Evolutionary conservation across 2,113 vertebrate species (phyloP).

Genomic region (Propithecus coquereli): DNA sequence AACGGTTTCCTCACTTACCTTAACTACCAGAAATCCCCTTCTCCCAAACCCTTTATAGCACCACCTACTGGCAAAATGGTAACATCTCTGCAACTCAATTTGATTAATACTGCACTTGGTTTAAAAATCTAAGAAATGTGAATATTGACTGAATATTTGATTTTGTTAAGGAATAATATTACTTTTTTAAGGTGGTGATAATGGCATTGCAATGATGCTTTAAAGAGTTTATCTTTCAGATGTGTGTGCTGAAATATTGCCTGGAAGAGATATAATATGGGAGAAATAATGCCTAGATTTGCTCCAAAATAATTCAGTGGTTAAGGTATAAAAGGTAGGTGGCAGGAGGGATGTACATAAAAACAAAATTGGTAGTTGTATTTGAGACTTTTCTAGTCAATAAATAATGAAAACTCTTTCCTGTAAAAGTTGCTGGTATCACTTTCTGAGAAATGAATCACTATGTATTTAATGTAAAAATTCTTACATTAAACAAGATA

Average conservation of each 20-base stretch:
- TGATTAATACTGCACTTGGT: not conserved
- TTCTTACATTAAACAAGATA: not conserved
- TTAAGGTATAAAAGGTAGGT: not conserved
- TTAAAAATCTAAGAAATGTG: not conserved
- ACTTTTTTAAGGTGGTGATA: not conserved
- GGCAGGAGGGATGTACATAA: not conserved
- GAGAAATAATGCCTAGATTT: not conserved
- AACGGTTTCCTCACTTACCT: not conserved
- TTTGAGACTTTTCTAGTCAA: constrained; percentile 27
- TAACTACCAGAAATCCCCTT: not conserved
- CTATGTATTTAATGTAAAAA: not conserved
- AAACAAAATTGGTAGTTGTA: not conserved
- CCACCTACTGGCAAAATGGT: not conserved
- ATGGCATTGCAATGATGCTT: not conserved
- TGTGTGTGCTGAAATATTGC: not conserved
- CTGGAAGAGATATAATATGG: not conserved
- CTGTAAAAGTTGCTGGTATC: not conserved
- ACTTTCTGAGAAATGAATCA: constrained; percentile 33
- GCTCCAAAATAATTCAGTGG: not conserved
- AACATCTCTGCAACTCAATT: not conserved
- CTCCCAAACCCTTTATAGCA: not conserved
- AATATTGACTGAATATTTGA: not conserved
- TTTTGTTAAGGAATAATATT: not conserved
- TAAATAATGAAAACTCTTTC: not conserved
- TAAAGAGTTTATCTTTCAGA: not conserved